phyloP scores from a whole-genome alignment of 1,140 invertebrate species.

The Bacillus rossius region DNA sequence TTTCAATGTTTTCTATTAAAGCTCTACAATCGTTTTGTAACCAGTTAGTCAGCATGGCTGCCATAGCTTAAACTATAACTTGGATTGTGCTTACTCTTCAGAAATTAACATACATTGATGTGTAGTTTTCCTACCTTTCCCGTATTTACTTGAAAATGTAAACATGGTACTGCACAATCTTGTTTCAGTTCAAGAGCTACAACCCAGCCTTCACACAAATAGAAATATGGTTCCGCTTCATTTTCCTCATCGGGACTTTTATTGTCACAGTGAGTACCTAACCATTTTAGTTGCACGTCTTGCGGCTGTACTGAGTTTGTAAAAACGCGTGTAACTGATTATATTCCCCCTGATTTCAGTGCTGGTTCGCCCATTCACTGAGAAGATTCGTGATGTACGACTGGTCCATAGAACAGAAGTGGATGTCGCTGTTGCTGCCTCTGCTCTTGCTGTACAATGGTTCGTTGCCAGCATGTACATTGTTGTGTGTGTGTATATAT shows the following conservation, averaged over 20 bases:
- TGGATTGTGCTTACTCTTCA: no score
- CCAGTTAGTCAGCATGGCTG: no score
- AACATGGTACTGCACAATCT: no score
- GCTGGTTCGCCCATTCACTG: constrained; percentile 85
- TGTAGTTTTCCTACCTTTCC: no score
- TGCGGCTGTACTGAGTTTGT: not conserved
- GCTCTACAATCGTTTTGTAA: no score
- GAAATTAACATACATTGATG: no score
- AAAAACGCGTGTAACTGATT: not conserved
- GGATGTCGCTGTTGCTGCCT: constrained; percentile 88
- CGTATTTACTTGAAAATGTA: no score
- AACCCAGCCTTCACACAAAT: constrained; percentile 94
- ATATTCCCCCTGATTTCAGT: constrained; percentile 53
- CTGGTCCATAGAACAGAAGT: constrained; percentile 98
- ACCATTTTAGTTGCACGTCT: not conserved
- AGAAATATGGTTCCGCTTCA: constrained; percentile 94
- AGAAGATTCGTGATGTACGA: constrained; percentile 83
- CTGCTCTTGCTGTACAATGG: constrained; percentile 88
- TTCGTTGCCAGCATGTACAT: no score
- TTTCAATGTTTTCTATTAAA: no score
- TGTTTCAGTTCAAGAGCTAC: constrained; percentile 89
- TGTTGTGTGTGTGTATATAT: no score
- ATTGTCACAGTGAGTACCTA: constrained; percentile 68
- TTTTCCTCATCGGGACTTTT: constrained; percentile 86
- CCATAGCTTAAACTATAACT: no score